A percentile compares a stretch with the other conserved stretches of the same genome.
Conservation (phyloP, 2,888 invertebrate genomes). For the Trypoxylon attenuatum region DNA sequence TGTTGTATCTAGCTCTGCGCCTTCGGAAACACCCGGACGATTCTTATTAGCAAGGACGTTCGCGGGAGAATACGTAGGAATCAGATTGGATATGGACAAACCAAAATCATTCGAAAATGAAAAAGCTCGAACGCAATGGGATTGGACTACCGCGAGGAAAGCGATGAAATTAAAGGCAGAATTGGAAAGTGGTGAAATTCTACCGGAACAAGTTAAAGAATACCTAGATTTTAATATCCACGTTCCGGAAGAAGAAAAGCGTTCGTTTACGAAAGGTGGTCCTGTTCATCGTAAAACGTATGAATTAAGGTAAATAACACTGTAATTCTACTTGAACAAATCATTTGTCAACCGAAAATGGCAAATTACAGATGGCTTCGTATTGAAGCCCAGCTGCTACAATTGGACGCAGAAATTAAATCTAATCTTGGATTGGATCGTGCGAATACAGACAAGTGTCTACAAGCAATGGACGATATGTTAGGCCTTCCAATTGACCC, state of each 20-base stretch:
- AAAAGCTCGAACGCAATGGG: slow-evolving; percentile 79
- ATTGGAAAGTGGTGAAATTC: slow-evolving; percentile 78
- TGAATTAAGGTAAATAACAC: slow-evolving; percentile 61
- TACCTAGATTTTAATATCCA: slow-evolving; percentile 80
- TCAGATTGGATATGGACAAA: slow-evolving; percentile 80
- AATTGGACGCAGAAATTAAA: slow-evolving; percentile 81
- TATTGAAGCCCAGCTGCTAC: slow-evolving; percentile 80
- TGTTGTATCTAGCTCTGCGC: slow-evolving; percentile 43
- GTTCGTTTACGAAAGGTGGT: slow-evolving; percentile 64
- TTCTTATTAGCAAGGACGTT: slow-evolving; percentile 80
- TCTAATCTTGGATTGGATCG: slow-evolving; percentile 80
- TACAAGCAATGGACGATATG: slow-evolving; percentile 81
- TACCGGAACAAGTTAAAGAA: slow-evolving; percentile 77
- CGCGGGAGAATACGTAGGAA: slow-evolving; percentile 80
- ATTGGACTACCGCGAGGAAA: slow-evolving; percentile 79
- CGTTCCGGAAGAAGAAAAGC: slow-evolving; percentile 79
- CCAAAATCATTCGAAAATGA: slow-evolving; percentile 80
- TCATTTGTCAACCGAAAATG: background rate
- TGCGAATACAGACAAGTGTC: slow-evolving; percentile 84
- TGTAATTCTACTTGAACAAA: background rate
- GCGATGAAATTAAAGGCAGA: slow-evolving; percentile 80
- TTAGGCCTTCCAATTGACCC: slow-evolving; percentile 80
- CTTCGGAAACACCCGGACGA: slow-evolving; percentile 54
- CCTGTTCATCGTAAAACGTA: slow-evolving; percentile 76
- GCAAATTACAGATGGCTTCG: slow-evolving; percentile 76